A percentile compares a stretch with the other conserved stretches of the same genome.
Conservation (phyloP, 2,113 vertebrate genomes). For the Hypomesus transpacificus region DNA sequence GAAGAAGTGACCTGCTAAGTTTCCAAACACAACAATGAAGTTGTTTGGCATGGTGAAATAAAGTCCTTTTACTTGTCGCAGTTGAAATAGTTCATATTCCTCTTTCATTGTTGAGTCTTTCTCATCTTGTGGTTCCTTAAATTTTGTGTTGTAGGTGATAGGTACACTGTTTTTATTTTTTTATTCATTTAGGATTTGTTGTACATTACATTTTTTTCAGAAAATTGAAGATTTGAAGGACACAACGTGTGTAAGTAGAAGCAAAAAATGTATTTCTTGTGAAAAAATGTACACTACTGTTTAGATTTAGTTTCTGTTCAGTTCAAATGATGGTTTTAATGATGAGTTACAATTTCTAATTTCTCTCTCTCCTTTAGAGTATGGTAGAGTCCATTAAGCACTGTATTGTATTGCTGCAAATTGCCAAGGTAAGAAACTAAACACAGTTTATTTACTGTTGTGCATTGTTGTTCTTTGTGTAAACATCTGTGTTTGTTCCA, state of each 20-base stretch:
- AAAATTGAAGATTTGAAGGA: conserved; percentile 96
- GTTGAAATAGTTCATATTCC: no score
- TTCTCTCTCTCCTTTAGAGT: conserved; percentile 76
- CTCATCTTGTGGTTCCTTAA: not conserved
- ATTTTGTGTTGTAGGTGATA: not conserved
- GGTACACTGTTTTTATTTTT: not conserved
- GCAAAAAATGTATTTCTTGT: not conserved
- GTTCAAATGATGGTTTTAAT: conserved; percentile 1
- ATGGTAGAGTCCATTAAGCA: conserved; percentile 99
- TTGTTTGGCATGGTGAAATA: no score
- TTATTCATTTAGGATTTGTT: not conserved
- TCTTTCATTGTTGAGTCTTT: no score
- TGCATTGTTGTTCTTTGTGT: conserved; percentile 29
- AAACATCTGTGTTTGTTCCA: not conserved
- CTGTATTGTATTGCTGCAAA: conserved; percentile 99
- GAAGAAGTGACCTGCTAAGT: no score
- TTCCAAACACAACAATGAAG: no score
- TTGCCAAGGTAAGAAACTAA: conserved; percentile 91
- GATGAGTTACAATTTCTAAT: conserved; percentile 24
- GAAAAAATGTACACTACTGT: not conserved
- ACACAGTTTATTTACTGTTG: not conserved
- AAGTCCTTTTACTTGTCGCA: no score
- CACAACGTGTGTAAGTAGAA: conserved; percentile 93
- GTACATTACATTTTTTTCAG: conserved; percentile 67
- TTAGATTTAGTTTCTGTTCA: not conserved